Conservation (phyloP, 2,113 vertebrate genomes). For the Tricholaema leucomelas region DNA sequence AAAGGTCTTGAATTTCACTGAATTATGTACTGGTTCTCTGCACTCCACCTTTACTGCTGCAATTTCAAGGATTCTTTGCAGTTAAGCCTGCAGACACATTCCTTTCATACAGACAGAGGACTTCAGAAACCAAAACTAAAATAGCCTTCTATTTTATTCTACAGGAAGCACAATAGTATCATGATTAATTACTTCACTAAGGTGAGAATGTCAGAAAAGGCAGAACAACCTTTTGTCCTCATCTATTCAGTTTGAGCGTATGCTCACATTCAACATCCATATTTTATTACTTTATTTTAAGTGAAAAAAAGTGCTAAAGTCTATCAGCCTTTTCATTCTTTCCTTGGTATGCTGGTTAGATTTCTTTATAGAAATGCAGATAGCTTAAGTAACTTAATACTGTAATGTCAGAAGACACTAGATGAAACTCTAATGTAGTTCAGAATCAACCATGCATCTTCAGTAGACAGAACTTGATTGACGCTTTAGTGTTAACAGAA, state of each 20-base stretch:
- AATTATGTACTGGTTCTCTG: background rate
- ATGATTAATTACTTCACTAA: background rate
- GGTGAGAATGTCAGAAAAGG: background rate
- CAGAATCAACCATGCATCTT: background rate
- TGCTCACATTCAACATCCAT: background rate
- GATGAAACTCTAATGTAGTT: background rate
- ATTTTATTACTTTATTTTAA: background rate
- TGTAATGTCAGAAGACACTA: conserved; percentile 25
- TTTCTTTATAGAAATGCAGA: conserved; percentile 5
- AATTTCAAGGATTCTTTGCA: background rate
- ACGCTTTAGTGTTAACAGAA: background rate
- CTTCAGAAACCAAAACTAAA: background rate
- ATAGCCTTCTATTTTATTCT: background rate
- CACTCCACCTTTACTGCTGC: background rate
- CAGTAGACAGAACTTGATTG: background rate
- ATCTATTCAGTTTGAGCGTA: background rate
- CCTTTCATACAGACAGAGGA: background rate
- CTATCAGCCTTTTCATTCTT: background rate
- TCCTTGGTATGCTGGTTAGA: background rate
- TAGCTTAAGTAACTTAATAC: conserved; percentile 21
- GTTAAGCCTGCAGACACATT: background rate
- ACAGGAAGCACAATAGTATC: background rate
- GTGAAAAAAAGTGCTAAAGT: background rate
- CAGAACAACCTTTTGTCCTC: background rate
- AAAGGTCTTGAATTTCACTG: background rate